These are phyloP conservation scores for Leptosomus discolor DNA, from an alignment of 2,113 vertebrate genomes.

Conservation along the genomic window DNA sequence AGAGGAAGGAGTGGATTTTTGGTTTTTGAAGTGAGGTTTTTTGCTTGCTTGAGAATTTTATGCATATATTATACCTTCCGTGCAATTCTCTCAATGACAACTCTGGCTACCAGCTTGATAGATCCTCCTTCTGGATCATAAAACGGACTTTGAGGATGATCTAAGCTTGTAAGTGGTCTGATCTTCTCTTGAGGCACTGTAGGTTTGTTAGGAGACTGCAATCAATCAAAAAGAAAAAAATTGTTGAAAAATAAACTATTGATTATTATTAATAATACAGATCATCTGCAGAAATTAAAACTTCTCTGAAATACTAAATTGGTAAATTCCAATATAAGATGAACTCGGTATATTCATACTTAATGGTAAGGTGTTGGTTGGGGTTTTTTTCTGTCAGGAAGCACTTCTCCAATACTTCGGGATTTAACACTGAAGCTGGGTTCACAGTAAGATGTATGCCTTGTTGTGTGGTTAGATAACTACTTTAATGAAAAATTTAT, in stretches of 20 bases:
- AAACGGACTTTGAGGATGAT: constrained; percentile 97
- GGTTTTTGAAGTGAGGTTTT: not conserved
- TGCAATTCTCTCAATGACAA: constrained; percentile 94
- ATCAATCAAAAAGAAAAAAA: not conserved
- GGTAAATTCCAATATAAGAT: not conserved
- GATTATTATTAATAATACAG: not conserved
- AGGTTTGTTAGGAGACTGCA: constrained; percentile 92
- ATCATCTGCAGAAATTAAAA: not conserved
- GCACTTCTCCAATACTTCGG: not conserved
- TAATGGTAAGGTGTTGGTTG: not conserved
- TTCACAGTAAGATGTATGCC: not conserved
- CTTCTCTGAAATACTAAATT: not conserved
- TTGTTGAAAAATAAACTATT: not conserved
- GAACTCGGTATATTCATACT: not conserved
- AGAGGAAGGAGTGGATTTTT: accelerated
- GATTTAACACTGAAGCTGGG: not conserved
- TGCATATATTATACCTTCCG: constrained; percentile 83
- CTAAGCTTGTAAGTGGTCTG: constrained; percentile 92
- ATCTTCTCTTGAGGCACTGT: constrained; percentile 91
- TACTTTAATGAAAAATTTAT: not conserved
- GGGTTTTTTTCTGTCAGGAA: not conserved
- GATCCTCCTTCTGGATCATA: constrained; percentile 97
- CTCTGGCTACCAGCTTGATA: constrained; percentile 90
- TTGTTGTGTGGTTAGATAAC: not conserved
- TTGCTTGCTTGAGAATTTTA: not conserved